Base-by-base conservation (phyloP, 2,888 invertebrate genomes). In the Diabrotica balteata region DNA sequence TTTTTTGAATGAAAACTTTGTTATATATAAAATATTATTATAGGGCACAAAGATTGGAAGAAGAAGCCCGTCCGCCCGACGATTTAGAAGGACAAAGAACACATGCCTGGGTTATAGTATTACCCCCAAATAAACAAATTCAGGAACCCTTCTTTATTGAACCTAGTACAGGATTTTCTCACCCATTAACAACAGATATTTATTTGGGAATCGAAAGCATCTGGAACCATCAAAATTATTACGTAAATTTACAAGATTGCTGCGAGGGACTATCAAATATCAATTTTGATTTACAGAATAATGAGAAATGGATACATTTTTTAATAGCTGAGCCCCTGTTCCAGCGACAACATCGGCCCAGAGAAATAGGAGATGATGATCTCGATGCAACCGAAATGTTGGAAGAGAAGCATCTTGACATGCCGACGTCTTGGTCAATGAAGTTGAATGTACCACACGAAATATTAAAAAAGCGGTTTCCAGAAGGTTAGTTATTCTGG, bases 211-310 rank as follows among this genome's bases (percentile, higher is more conserved):
- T 97, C 6, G 95, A 97, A 79, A 91, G 92, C 73, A 84, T 96
- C 60, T 97, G 96, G 90, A 95, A 96, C 78, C 85, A 95, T 78
- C 85, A 87, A 60, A 97, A 97, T 84, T 96, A 94, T 82, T 95
- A 93, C 86, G 86, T 90, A 0, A 91, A 92, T 77, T 83, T 90
- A 76, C 93, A 93, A 82, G 84, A 84, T 7, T 86, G 86, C 63
- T 78, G 82, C 0, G 79, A 83, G 4, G 86, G 86, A 8, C 85
- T 90, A 2, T 82, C 81, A 7, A 80, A 85, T 0, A 78, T 92
- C 6, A 86, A 86, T 70, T 93, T 90, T 85, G 88, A 93, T 73
- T 83, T 94, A 0, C 79, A 80, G 0, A 86, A 91, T 58, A 75
- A 86, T 0, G 77, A 80, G 0, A 86, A 88, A 67, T 94, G 94